phyloP scores from a whole-genome alignment of 2,888 invertebrate genomes.

The Euphydryas editha region DNA sequence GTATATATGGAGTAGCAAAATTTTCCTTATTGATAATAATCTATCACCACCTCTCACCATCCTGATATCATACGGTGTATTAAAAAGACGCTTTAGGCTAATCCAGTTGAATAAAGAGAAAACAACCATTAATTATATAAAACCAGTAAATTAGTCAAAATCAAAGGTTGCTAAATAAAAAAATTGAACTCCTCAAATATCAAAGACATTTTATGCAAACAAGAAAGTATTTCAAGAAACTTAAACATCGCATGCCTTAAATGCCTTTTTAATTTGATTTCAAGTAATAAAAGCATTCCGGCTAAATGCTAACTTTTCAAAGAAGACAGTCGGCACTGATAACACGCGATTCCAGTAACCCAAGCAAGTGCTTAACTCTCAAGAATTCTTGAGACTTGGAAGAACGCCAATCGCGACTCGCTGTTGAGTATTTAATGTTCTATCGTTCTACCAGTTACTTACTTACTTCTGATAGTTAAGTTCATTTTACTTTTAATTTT shows the following conservation, averaged over 20 bases:
- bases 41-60: no score
- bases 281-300: slow-evolving; percentile 9
- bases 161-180: background rate
- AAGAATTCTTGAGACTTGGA: slow-evolving; percentile 40
- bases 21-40: no score
- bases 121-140: background rate
- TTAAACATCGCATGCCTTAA: slow-evolving; percentile 1
- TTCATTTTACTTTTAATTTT: background rate
- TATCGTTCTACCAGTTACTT: slow-evolving; percentile 32
- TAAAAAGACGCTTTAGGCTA: no score
- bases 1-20: no score
- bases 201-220: background rate
- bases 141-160: background rate
- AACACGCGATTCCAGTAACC: slow-evolving; percentile 10
- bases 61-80: no score
- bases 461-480: background rate
- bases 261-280: slow-evolving; percentile 9
- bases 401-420: slow-evolving; percentile 37
- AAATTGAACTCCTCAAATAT: background rate
- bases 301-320: slow-evolving; percentile 5
- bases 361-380: slow-evolving; percentile 26
- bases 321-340: slow-evolving; percentile 9
- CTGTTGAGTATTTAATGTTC: slow-evolving; percentile 38
- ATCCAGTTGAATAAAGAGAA: background rate
- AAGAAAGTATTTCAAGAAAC: background rate